Conservation (phyloP, 2,888 invertebrate genomes). For the Drosophila falleni region DNA sequence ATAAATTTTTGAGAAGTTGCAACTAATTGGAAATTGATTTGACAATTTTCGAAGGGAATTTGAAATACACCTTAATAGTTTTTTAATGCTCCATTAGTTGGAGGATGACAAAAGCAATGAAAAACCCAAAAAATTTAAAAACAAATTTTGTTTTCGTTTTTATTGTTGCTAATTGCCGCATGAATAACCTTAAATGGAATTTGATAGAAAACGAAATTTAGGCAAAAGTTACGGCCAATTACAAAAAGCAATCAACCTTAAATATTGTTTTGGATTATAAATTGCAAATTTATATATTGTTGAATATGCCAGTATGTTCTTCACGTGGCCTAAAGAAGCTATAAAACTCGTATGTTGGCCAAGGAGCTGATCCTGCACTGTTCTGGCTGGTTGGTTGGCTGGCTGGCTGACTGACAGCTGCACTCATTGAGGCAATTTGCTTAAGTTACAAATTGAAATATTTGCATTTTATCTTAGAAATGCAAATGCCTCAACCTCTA, state of each 20-base stretch:
- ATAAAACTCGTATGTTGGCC: conserved; percentile 10
- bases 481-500: conserved; percentile 62
- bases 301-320: conserved; percentile 14
- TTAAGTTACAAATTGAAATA: conserved; percentile 84
- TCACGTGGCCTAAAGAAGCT: background rate
- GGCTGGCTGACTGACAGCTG: conserved; percentile 77
- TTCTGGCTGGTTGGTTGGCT: conserved; percentile 22
- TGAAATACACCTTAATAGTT: conserved; percentile 30
- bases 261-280: conserved; percentile 58
- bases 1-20: background rate
- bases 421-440: conserved; percentile 83
- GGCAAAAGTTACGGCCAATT: conserved; percentile 58
- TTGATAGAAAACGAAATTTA: conserved; percentile 27
- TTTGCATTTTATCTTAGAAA: conserved; percentile 84
- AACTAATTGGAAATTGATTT: background rate
- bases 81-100: conserved; percentile 27
- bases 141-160: conserved; percentile 10
- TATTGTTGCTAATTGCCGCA: conserved; percentile 58
- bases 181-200: conserved; percentile 48
- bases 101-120: conserved; percentile 13
- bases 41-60: conserved; percentile 6
- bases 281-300: conserved; percentile 25
- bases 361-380: conserved; percentile 3
- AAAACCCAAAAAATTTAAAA: background rate
- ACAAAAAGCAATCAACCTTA: conserved; percentile 67